Evolutionary conservation across 2,888 invertebrate genomes (phyloP).

Genomic region (Drosophila aldrichi): DNA sequence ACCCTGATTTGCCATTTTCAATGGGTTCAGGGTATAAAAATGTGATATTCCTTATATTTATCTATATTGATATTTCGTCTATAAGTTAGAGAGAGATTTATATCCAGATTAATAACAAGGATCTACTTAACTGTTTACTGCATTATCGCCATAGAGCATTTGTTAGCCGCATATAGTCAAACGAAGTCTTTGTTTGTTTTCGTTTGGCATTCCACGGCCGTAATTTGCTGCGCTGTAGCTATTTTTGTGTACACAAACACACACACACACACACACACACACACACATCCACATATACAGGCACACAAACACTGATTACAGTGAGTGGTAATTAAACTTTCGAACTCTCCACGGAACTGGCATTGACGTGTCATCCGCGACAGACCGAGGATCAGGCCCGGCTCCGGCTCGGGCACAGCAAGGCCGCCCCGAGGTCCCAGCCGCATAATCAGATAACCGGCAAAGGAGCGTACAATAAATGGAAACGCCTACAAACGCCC

Average conservation of each 20-base stretch:
- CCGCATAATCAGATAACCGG: conserved; percentile 74
- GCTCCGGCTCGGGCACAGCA: conserved; percentile 11
- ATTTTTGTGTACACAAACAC: conserved; percentile 42
- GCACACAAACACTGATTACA: conserved; percentile 56
- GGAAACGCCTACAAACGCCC: conserved; percentile 47
- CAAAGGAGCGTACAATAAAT: conserved; percentile 43
- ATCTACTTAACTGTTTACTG: background rate
- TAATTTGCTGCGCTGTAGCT: conserved; percentile 41
- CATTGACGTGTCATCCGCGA: conserved; percentile 71
- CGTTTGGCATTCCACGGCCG: conserved; percentile 34
- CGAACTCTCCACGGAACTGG: conserved; percentile 71
- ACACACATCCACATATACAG: conserved; percentile 26
- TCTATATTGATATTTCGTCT: too few species aligned
- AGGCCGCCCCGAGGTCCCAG: conserved; percentile 45
- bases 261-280: conserved; percentile 25
- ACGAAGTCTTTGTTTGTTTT: conserved; percentile 19
- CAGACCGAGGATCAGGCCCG: conserved; percentile 26
- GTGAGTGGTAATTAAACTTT: conserved; percentile 83
- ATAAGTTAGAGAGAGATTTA: too few species aligned
- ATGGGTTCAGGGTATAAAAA: too few species aligned
- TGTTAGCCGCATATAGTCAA: conserved; percentile 1
- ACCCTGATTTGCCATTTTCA: too few species aligned
- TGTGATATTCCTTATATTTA: too few species aligned
- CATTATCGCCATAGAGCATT: conserved; percentile 14
- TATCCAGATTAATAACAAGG: background rate